Evolutionary conservation across 2,888 invertebrate genomes (phyloP).

Genomic region (Epirrhoe tristata): DNA sequence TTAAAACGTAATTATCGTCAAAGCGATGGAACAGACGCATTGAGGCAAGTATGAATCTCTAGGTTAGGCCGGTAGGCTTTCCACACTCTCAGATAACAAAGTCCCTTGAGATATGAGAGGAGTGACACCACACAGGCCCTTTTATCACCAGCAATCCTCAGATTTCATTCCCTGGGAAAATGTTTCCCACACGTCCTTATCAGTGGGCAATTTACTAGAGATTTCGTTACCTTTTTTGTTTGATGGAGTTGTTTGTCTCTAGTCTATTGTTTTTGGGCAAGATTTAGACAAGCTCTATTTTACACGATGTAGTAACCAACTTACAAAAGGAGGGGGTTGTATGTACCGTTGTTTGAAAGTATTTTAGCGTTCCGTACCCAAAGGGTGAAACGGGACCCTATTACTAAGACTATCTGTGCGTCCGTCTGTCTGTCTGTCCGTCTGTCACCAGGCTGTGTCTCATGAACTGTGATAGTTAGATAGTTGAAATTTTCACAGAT

Average conservation of each 20-base stretch:
- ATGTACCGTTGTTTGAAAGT: too few species aligned
- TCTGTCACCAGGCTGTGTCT: too few species aligned
- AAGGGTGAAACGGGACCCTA: too few species aligned
- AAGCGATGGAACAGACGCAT: too few species aligned
- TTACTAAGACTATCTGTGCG: too few species aligned
- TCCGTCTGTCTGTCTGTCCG: too few species aligned
- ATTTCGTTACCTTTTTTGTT: conserved; percentile 2
- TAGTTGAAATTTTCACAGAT: too few species aligned
- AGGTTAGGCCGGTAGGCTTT: background rate
- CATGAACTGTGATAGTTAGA: too few species aligned
- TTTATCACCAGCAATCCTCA: conserved; percentile 49
- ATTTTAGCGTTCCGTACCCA: too few species aligned
- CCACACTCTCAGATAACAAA: conserved; percentile 38
- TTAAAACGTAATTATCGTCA: too few species aligned
- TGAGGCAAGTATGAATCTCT: background rate
- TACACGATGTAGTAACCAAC: too few species aligned
- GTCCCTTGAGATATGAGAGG: conserved; percentile 48
- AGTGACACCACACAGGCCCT: conserved; percentile 41
- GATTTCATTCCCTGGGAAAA: conserved; percentile 46
- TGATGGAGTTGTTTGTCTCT: background rate
- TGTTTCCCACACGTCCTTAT: conserved; percentile 35
- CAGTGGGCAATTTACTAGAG: conserved; percentile 28
- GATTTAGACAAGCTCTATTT: background rate
- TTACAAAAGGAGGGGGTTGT: too few species aligned
- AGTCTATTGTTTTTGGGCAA: background rate